These are phyloP conservation scores for Aegotheles bennettii DNA, from an alignment of 2,113 vertebrate species.

Conservation along the genomic window DNA sequence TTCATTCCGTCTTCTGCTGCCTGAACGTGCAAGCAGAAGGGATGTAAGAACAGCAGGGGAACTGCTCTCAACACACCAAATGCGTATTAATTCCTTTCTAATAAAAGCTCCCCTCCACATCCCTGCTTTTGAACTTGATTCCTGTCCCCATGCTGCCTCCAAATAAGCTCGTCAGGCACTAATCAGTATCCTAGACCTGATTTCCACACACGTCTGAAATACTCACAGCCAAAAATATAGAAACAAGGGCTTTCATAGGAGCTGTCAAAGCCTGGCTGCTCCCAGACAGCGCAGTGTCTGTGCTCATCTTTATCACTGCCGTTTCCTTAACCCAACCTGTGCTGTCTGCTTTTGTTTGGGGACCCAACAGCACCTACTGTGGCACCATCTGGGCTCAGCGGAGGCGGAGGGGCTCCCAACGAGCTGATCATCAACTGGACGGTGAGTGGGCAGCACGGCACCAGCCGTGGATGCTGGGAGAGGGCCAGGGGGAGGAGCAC, in stretches of 20 bases:
- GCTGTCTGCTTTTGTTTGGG: neutral
- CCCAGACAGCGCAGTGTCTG: fast-evolving
- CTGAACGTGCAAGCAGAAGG: neutral
- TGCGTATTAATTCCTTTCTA: neutral
- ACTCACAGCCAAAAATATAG: neutral
- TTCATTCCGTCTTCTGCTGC: neutral
- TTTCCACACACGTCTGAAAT: neutral
- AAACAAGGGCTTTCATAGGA: neutral
- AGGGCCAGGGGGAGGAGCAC: neutral
- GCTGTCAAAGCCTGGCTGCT: neutral
- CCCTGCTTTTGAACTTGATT: neutral
- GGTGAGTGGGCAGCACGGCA: constrained; percentile 67
- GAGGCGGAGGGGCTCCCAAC: constrained; percentile 89
- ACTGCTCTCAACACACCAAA: neutral
- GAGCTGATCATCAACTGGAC: constrained; percentile 95
- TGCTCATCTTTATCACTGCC: neutral
- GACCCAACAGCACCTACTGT: constrained; percentile 84
- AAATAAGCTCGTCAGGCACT: neutral
- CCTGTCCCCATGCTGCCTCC: neutral
- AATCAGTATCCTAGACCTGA: neutral
- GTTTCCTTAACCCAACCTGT: neutral
- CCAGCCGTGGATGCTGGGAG: neutral
- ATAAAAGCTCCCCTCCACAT: neutral
- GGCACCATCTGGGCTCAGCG: constrained; percentile 90
- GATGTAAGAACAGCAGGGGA: neutral